Conservation (phyloP, 2,113 vertebrate genomes). For the Ceyx cyanopectus region DNA sequence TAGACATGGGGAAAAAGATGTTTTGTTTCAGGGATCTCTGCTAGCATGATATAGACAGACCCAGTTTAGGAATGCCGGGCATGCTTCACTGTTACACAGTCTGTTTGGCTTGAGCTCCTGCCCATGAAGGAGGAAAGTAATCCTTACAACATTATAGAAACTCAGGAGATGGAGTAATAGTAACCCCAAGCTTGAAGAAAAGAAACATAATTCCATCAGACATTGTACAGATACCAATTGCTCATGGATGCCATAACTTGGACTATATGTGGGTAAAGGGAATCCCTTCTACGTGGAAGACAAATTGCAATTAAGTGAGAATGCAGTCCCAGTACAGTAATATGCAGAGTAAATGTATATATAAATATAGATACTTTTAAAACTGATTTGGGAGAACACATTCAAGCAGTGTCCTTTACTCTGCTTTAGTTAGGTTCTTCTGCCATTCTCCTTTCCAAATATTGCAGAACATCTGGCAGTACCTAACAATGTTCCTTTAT, state of each 20-base stretch:
- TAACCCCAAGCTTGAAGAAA: neutral
- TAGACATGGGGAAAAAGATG: neutral
- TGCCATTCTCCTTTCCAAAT: neutral
- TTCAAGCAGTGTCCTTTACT: neutral
- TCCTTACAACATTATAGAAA: neutral
- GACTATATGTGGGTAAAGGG: neutral
- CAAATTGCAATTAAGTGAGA: neutral
- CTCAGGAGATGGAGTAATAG: neutral
- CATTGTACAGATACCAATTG: rapidly evolving
- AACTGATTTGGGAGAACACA: neutral
- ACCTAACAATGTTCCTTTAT: neutral
- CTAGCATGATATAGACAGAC: neutral
- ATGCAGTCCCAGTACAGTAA: neutral
- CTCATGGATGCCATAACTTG: neutral
- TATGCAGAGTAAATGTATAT: neutral
- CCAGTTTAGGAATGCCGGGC: neutral
- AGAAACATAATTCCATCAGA: neutral
- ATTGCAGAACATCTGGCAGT: neutral
- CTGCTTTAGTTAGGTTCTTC: neutral
- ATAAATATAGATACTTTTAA: neutral
- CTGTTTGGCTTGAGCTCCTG: neutral
- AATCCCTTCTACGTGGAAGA: neutral
- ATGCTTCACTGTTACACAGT: neutral
- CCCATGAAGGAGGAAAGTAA: neutral
- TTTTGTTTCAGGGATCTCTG: neutral